Conservation (phyloP, 1,140 invertebrate species). For the Drosophila navojoa region DNA sequence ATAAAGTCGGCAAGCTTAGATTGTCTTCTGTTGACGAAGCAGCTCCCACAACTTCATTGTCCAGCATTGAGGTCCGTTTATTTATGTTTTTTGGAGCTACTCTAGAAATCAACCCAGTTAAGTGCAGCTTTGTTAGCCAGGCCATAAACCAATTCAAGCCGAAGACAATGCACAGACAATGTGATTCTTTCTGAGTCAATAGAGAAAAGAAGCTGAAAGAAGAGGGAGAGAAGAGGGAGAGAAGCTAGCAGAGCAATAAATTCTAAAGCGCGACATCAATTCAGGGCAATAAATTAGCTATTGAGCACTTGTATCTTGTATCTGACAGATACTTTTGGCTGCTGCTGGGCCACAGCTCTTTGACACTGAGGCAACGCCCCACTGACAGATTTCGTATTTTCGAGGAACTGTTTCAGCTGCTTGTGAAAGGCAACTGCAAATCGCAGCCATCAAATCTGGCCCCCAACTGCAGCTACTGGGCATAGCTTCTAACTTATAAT, state of each 20-base stretch:
- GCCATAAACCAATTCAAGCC: constrained; percentile 36
- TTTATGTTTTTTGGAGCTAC: not conserved
- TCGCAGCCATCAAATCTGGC: constrained; percentile 24
- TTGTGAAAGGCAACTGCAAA: constrained; percentile 67
- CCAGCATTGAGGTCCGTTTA: not conserved
- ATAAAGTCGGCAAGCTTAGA: not conserved
- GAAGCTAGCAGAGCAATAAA: constrained; percentile 32
- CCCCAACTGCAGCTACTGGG: constrained; percentile 58
- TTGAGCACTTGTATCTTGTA: constrained; percentile 55
- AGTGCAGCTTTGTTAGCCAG: constrained; percentile 35
- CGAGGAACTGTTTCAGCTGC: constrained; percentile 24
- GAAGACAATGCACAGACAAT: constrained; percentile 19
- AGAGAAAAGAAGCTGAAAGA: not conserved
- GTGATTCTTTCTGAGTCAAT: constrained; percentile 18
- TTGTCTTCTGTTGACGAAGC: not conserved
- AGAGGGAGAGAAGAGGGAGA: not conserved
- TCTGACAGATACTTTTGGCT: constrained; percentile 62
- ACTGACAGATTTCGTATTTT: constrained; percentile 65
- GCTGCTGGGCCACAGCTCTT: constrained; percentile 36
- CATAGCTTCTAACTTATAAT: constrained; percentile 74
- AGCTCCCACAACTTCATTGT: constrained; percentile 7
- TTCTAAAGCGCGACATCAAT: constrained; percentile 64
- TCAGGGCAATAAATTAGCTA: constrained; percentile 46
- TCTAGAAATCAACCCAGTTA: constrained; percentile 58
- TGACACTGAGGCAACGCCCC: constrained; percentile 77